These are phyloP conservation scores for Pinna nobilis DNA, from an alignment of 1,140 invertebrate species.

Conservation along the genomic window DNA sequence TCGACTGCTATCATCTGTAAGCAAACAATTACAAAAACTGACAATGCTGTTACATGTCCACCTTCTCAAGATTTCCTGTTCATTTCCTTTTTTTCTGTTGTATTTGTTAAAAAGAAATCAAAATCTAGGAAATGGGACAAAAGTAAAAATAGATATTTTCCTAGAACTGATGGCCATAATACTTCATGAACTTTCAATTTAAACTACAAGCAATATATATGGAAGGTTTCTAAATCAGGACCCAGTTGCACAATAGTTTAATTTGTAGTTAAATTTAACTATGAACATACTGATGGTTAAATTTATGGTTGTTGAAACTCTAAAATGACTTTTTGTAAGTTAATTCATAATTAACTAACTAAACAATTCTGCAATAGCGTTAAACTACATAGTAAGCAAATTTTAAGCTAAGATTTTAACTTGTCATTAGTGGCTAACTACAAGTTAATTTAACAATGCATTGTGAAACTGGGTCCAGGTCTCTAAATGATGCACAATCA, in stretches of 20 bases:
- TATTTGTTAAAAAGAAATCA: background rate
- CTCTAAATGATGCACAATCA: background rate
- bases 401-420: too few relatives aligned
- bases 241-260: too few relatives aligned
- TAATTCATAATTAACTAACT: too few relatives aligned
- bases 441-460: too few relatives aligned
- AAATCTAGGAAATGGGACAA: background rate
- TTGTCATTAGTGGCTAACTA: background rate
- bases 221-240: background rate
- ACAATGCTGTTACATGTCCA: background rate
- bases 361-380: too few relatives aligned
- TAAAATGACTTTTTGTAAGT: too few relatives aligned
- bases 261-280: too few relatives aligned
- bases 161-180: background rate
- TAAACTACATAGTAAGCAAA: background rate
- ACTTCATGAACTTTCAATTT: background rate
- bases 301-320: too few relatives aligned
- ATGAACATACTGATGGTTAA: too few relatives aligned
- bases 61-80: background rate
- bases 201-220: background rate
- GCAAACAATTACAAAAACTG: background rate
- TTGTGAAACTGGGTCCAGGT: too few relatives aligned
- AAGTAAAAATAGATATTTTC: background rate
- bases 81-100: background rate
- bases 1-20: conserved; percentile 49